Percentiles rank a stretch among this genome's conserved stretches.
Conservation (phyloP, 2,113 vertebrate species). For the Trematocara marginatum region DNA sequence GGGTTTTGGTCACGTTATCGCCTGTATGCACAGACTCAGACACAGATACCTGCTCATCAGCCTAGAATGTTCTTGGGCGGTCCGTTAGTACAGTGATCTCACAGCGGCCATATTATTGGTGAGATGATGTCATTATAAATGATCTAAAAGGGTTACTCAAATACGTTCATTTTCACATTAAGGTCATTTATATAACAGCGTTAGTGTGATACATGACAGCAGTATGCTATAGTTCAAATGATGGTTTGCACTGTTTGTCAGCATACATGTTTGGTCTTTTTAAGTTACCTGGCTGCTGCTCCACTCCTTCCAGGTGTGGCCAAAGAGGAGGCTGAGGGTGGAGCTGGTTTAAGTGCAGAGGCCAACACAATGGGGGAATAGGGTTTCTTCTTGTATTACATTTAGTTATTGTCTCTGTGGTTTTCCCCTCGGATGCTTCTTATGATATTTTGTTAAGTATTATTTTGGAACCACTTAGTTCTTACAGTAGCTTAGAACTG, state of each 20-base stretch:
- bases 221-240: neutral
- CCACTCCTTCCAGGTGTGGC: neutral
- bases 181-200: neutral
- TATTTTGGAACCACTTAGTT: neutral
- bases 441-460: neutral
- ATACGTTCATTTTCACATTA: neutral
- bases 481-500: neutral
- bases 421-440: neutral
- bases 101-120: neutral
- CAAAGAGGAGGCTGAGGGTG: neutral
- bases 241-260: neutral
- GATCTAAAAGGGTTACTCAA: neutral
- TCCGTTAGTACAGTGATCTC: accelerated
- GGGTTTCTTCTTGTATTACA: neutral
- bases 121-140: neutral
- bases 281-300: neutral
- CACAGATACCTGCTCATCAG: neutral
- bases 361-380: neutral
- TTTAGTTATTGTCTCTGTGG: neutral
- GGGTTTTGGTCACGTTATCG: neutral
- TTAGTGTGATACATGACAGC: neutral
- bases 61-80: neutral
- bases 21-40: neutral
- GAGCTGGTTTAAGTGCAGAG: neutral
- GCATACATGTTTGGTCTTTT: neutral